Conservation (phyloP, 2,113 vertebrate species). For the Hystrix brachyura region DNA sequence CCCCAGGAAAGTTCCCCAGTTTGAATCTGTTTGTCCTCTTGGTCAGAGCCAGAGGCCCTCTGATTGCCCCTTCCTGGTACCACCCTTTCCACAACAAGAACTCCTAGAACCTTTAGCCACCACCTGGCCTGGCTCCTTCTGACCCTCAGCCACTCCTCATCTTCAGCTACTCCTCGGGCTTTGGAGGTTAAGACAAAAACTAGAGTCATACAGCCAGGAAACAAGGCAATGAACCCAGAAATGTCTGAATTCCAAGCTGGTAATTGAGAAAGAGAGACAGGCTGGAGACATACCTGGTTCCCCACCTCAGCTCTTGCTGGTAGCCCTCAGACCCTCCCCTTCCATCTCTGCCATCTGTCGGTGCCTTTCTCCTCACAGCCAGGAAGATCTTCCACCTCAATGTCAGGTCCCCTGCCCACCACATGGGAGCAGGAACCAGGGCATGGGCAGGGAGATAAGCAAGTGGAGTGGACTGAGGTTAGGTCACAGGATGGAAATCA, state of each 20-base stretch:
- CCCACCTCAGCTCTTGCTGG: neutral
- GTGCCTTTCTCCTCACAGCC: conserved; percentile 40
- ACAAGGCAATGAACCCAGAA: conserved; percentile 17
- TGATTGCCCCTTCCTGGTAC: neutral
- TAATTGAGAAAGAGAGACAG: neutral
- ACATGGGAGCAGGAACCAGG: conserved; percentile 46
- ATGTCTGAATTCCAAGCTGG: neutral
- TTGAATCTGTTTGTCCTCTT: neutral
- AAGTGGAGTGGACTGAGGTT: neutral
- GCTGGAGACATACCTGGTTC: neutral
- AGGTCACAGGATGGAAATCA: neutral
- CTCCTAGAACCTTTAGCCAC: conserved; percentile 14
- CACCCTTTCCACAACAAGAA: neutral
- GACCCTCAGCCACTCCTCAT: conserved; percentile 12
- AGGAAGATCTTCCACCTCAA: neutral
- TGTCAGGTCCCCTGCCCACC: conserved; percentile 45
- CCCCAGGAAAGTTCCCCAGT: neutral
- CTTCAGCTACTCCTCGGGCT: conserved; percentile 58
- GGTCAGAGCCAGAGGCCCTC: neutral
- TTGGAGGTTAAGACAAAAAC: conserved; percentile 37
- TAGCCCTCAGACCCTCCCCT: conserved; percentile 16
- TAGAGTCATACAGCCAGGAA: conserved; percentile 8
- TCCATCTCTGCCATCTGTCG: conserved; percentile 50
- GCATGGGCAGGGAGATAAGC: neutral
- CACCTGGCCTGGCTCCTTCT: conserved; percentile 46